Base-by-base conservation (phyloP, 2,113 vertebrate species). In the Labeo catla region DNA sequence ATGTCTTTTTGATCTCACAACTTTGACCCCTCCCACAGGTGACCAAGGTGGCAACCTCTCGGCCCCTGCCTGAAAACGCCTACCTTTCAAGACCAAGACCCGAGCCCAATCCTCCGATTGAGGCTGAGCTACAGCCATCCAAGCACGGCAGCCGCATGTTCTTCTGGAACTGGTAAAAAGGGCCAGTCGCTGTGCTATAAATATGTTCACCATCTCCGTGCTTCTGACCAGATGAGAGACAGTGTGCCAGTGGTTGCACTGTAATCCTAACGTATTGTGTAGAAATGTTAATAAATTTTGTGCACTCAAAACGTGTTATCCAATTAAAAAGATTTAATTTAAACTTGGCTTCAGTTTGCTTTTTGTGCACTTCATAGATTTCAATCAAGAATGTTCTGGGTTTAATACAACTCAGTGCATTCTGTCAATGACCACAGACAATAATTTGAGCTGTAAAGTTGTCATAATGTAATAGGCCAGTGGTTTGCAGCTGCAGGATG, bases 1-100 rank as follows among this genome's bases (percentile, higher is more conserved):
- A 36, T 19, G 39, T 76, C 4, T 6, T 52, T 54, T 70, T 50
- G n/a, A 36, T 8, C 59, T 16, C 13, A 73, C 4, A n/a, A 7
- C 0, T 39, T 78, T 50, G 0, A 1, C 73, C 76, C 86, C 2
- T 83, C 9, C 34, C 9, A 49, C 91, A 99, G 98, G 96, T 98
- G 90, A 99, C 98, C 1, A 99, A 99, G 95, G 98, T 99, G 94
- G 90, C 96, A 76, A 99, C 98, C 63, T 86, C 94, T 0, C 95
- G 98, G 50, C 94, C 98, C 76, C 5, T 96, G 28, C 98, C 98
- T 2, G 97, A 98, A 92, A 97, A 99, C 89, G 92, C 92, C 3
- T 98, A 97, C 92, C 95, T 97, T 86, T 98, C 98, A 80, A 95
- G 96, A 85, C 73, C 94, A 45, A 95, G 96, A 78, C 98, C 98